A percentile compares a stretch with the other conserved stretches of the same genome.
Evolutionary conservation across 2,113 vertebrate species (phyloP).

Genomic region (Porphyrio hochstetteri): DNA sequence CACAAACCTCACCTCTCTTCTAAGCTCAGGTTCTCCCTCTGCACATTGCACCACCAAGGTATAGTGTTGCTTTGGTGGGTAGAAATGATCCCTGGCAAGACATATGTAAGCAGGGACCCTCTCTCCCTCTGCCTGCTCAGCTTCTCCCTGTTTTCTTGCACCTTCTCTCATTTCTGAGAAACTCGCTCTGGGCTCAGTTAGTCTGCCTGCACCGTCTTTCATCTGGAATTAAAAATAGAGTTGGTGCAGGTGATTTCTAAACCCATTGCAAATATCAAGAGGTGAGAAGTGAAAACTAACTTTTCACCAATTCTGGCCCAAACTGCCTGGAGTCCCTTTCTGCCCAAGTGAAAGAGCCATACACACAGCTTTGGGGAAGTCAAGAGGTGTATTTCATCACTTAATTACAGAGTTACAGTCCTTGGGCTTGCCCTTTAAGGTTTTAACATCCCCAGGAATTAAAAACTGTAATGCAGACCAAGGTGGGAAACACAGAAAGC

Average conservation of each 20-base stretch:
- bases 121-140: not conserved
- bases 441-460: not conserved
- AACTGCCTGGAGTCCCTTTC: not conserved
- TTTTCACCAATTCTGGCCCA: not conserved
- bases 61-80: not conserved
- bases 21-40: not conserved
- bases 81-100: not conserved
- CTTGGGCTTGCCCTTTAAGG: not conserved
- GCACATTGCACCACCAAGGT: rapidly evolving
- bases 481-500: not conserved
- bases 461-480: not conserved
- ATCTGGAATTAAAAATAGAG: conserved; percentile 21
- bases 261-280: not conserved
- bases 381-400: not conserved
- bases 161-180: conserved; percentile 19
- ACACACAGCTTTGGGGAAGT: rapidly evolving
- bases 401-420: not conserved
- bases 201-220: rapidly evolving
- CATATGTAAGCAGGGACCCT: not conserved
- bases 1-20: not conserved
- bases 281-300: not conserved
- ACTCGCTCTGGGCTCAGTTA: not conserved
- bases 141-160: not conserved
- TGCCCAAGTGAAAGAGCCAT: not conserved
- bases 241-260: not conserved